A percentile compares a stretch with the other conserved stretches of the same genome.
These are phyloP conservation scores for Anticlea derivata DNA, from an alignment of 2,888 invertebrate species.

Conservation along the genomic window DNA sequence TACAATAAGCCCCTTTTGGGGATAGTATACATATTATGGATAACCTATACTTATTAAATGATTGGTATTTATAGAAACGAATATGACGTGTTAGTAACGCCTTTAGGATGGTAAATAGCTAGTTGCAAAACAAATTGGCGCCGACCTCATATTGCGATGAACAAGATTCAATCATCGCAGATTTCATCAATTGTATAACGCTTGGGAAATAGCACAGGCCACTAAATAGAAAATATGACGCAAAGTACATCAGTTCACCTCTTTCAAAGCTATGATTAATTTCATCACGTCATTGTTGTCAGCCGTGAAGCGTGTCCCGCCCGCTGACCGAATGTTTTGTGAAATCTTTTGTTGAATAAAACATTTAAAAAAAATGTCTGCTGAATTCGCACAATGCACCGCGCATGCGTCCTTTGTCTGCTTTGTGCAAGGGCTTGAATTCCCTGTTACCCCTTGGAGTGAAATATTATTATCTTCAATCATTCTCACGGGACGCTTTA, in stretches of 20 bases:
- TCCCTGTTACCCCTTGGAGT: constrained; percentile 53
- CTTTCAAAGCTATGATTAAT: constrained; percentile 63
- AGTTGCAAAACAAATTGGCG: constrained; percentile 5
- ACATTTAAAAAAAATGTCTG: constrained; percentile 48
- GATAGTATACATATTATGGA: too few species aligned
- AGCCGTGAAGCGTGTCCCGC: constrained; percentile 63
- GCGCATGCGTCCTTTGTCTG: constrained; percentile 61
- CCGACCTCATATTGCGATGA: constrained; percentile 24
- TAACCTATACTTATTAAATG: too few species aligned
- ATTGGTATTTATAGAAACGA: too few species aligned
- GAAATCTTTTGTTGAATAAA: constrained; percentile 61
- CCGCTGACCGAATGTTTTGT: constrained; percentile 63
- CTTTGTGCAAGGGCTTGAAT: constrained; percentile 54
- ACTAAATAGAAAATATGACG: constrained; percentile 46
- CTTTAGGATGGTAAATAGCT: not conserved
- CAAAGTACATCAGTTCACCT: constrained; percentile 46
- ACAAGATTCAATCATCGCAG: constrained; percentile 26
- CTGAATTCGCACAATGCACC: constrained; percentile 55
- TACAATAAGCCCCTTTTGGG: too few species aligned
- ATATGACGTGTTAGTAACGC: too few species aligned
- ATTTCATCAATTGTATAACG: constrained; percentile 44
- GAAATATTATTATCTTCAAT: constrained; percentile 51
- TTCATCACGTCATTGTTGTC: constrained; percentile 68
- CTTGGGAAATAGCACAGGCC: constrained; percentile 41
- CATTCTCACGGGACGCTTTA: constrained; percentile 52